phyloP scores from a whole-genome alignment of 2,888 invertebrate genomes.

The Drosophila prolongata region DNA sequence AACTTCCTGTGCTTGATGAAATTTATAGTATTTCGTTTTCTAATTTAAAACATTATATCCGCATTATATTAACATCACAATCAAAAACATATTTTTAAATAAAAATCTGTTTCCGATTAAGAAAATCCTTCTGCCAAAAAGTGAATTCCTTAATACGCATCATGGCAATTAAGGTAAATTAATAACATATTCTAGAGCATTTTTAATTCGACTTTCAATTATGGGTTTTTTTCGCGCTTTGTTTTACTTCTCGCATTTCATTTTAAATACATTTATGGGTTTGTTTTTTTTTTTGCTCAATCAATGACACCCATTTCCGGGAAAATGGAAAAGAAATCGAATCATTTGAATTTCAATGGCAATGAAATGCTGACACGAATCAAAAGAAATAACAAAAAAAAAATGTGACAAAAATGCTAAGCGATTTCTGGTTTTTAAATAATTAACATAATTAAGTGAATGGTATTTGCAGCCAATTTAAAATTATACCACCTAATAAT shows the following conservation, averaged over 20 bases:
- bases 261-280: constrained; percentile 7
- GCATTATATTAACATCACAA: no score
- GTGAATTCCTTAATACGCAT: no score
- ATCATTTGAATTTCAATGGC: constrained; percentile 4
- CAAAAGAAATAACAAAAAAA: constrained; percentile 1
- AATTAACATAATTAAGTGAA: constrained; percentile 1
- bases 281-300: neutral
- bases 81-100: no score
- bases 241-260: constrained; percentile 1
- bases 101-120: no score
- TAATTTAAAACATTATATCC: no score
- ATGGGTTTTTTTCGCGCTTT: neutral
- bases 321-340: constrained; percentile 9
- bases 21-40: no score
- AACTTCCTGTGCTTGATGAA: neutral
- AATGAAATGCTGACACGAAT: neutral
- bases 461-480: neutral
- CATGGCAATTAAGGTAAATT: no score
- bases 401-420: neutral
- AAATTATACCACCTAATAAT: neutral
- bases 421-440: neutral
- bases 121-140: no score
- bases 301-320: constrained; percentile 8
- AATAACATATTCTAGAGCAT: neutral
- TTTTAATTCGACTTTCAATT: neutral